These are phyloP conservation scores for Laticauda laticaudata DNA, from an alignment of 2,113 vertebrate species.

Conservation along the genomic window DNA sequence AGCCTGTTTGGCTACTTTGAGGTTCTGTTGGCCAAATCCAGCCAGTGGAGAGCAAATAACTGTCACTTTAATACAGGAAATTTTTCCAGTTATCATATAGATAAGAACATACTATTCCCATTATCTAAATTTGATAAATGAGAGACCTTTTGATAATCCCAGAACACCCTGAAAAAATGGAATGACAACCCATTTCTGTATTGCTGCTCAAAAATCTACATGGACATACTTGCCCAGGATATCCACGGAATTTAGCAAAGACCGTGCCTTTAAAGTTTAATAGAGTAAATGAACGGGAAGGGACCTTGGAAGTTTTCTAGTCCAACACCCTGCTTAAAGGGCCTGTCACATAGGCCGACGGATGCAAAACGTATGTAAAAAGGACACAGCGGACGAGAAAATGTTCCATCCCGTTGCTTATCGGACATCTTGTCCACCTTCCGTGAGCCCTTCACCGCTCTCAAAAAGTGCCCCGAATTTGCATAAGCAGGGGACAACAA, in stretches of 20 bases:
- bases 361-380: no score
- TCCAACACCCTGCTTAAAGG: no score
- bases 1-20: neutral
- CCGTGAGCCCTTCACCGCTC: no score
- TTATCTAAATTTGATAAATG: neutral
- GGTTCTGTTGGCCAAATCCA: neutral
- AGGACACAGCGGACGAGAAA: no score
- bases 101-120: neutral
- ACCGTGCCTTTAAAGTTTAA: neutral
- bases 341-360: no score
- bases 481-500: no score
- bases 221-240: neutral
- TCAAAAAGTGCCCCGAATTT: no score
- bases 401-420: no score
- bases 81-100: neutral
- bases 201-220: neutral
- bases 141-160: neutral
- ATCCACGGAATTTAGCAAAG: neutral
- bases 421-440: no score
- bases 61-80: neutral
- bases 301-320: no score
- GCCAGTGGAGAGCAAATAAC: neutral
- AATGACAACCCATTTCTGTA: neutral
- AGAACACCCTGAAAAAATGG: neutral
- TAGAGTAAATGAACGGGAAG: no score